phyloP scores from a whole-genome alignment of 2,797 vertebrate species.

The Pseudochirops corinnae region DNA sequence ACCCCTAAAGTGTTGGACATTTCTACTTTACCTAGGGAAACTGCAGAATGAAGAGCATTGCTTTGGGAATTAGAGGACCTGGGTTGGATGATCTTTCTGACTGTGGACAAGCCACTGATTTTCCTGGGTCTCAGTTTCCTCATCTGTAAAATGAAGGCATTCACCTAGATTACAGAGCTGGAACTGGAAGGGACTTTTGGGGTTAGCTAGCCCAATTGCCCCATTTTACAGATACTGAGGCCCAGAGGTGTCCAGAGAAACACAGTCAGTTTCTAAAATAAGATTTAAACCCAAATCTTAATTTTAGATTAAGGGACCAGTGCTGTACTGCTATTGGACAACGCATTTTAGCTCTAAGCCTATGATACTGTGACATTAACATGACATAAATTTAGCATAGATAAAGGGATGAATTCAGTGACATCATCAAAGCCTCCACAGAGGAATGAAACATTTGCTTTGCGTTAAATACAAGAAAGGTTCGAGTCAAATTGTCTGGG shows the following conservation, averaged over 20 bases:
- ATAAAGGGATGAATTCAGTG: slow-evolving; percentile 53
- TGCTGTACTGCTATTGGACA: not conserved
- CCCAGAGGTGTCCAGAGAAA: not conserved
- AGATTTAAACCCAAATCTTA: not conserved
- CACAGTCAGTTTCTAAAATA: not conserved
- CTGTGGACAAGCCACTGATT: not conserved
- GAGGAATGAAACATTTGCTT: slow-evolving; percentile 29
- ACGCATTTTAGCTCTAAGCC: not conserved
- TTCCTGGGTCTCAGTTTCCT: not conserved
- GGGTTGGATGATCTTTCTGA: not conserved
- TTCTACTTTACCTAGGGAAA: not conserved
- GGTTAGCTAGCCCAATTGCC: not conserved
- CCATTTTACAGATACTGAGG: not conserved
- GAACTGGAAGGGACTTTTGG: no score
- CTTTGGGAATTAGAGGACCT: not conserved
- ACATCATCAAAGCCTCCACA: slow-evolving; percentile 55
- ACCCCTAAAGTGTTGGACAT: not conserved
- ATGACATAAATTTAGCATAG: not conserved
- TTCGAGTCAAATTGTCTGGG: not conserved
- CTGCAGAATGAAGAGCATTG: not conserved
- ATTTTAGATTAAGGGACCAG: not conserved
- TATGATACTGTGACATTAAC: not conserved
- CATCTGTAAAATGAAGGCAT: not conserved
- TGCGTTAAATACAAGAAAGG: not conserved
- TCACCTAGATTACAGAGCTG: not conserved